These are phyloP conservation scores for Ganaspis sp. DNA, from an alignment of 1,140 invertebrate species.

Conservation along the genomic window DNA sequence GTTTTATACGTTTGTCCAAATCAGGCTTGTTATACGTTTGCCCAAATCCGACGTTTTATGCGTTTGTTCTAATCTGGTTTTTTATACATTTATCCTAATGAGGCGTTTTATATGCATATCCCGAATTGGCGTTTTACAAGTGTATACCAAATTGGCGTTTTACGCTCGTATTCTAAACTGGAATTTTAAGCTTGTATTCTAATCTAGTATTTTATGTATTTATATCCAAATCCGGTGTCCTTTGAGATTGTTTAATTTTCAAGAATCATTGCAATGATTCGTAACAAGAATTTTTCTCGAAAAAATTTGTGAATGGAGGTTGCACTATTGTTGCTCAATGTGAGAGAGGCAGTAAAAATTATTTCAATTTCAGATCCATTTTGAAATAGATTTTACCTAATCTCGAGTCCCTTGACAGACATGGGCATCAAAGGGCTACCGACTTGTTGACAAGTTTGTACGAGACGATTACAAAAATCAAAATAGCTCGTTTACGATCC, in stretches of 20 bases:
- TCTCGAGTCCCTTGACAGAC: conserved; percentile 50
- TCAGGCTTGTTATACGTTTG: no score
- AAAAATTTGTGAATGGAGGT: conserved; percentile 13
- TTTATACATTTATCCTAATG: no score
- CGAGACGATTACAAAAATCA: neutral
- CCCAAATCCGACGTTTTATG: no score
- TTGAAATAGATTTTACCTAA: conserved; percentile 75
- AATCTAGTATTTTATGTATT: no score
- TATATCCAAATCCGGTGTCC: no score
- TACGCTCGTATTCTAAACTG: no score
- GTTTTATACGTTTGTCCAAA: no score
- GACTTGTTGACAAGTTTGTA: conserved; percentile 2
- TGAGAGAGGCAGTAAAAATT: conserved; percentile 69
- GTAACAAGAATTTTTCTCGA: neutral
- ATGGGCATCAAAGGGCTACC: conserved; percentile 12
- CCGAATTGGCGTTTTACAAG: no score
- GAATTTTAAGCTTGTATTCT: no score
- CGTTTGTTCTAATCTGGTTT: no score
- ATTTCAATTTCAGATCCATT: conserved; percentile 75
- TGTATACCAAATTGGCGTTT: no score
- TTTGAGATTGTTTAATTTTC: neutral
- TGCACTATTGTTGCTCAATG: conserved; percentile 48
- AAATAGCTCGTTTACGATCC: neutral
- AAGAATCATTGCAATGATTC: neutral
- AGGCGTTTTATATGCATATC: no score